Percentiles rank a stretch among this genome's conserved stretches.
phyloP scores from a whole-genome alignment of 2,797 vertebrate species.

The Gouania willdenowi region DNA sequence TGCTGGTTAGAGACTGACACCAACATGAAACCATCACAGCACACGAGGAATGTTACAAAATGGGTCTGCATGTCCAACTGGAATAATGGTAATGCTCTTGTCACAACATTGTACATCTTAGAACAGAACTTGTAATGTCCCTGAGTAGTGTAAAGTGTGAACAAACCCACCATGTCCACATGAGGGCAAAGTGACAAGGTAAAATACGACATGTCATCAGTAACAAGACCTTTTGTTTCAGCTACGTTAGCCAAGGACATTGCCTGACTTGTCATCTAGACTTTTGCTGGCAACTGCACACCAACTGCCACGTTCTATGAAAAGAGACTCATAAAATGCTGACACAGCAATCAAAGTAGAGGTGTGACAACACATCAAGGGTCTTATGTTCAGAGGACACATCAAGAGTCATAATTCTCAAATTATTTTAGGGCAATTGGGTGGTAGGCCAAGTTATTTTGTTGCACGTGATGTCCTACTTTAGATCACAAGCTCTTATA shows the following conservation, averaged over 20 bases:
- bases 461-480: no score
- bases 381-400: slow-evolving; percentile 51
- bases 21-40: no score
- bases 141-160: no score
- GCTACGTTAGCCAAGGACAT: slow-evolving; percentile 34
- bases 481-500: no score
- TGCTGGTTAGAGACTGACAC: no score
- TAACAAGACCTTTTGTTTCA: slow-evolving; percentile 25
- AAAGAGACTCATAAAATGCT: slow-evolving; percentile 56
- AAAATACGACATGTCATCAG: slow-evolving; percentile 10
- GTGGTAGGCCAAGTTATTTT: slow-evolving; percentile 5
- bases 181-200: slow-evolving; percentile 3
- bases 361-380: slow-evolving; percentile 51
- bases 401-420: slow-evolving; percentile 45
- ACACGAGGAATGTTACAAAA: no score
- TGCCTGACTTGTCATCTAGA: slow-evolving; percentile 17
- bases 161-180: slow-evolving; percentile 6
- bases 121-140: no score
- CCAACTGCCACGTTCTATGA: slow-evolving; percentile 46
- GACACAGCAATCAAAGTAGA: slow-evolving; percentile 38
- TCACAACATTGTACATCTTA: no score
- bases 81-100: no score
- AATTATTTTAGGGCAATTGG: slow-evolving; percentile 33
- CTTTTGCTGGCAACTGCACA: slow-evolving; percentile 38
- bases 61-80: no score